Conservation (phyloP, 2,113 vertebrate genomes). For the Grallaria varia region DNA sequence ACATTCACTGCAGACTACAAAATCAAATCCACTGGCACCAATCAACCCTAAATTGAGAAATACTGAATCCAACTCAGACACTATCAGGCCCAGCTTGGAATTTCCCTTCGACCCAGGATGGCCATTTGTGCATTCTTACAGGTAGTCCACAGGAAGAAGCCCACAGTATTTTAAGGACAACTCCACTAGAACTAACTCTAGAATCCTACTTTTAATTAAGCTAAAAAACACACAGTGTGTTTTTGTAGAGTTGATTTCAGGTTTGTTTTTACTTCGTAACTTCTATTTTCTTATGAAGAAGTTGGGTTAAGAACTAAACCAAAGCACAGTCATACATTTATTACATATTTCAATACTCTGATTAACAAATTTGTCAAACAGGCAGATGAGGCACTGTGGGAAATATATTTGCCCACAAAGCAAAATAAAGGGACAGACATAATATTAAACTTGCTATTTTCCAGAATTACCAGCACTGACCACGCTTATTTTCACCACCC, state of each 20-base stretch:
- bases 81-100: neutral
- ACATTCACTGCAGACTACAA: neutral
- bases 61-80: neutral
- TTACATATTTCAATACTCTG: neutral
- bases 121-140: neutral
- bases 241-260: fast-evolving
- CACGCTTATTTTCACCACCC: neutral
- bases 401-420: neutral
- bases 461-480: neutral
- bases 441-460: neutral
- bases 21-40: neutral
- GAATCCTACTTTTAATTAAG: neutral
- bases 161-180: neutral
- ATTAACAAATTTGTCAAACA: neutral
- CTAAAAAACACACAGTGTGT: neutral
- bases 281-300: neutral
- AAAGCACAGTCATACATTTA: neutral
- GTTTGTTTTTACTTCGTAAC: neutral
- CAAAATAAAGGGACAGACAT: neutral
- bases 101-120: neutral
- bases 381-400: neutral
- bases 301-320: neutral
- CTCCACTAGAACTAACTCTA: neutral
- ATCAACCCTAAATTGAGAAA: neutral
- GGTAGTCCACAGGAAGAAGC: neutral